Conservation (phyloP, 2,888 invertebrate species). For the Aricia artaxerxes region DNA sequence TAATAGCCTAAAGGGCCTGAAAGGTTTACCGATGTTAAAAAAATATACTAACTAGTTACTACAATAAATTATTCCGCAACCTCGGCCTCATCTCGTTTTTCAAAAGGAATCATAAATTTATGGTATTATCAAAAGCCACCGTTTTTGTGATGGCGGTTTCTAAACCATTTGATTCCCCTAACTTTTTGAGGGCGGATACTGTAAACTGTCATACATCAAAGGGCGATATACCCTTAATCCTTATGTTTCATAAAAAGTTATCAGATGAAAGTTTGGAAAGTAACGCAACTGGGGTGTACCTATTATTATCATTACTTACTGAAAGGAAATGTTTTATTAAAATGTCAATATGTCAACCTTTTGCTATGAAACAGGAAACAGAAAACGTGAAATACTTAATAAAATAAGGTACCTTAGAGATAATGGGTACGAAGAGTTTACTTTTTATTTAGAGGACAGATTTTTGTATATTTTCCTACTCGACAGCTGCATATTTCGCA, state of each 20-base stretch:
- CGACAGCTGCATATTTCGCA: too few species aligned
- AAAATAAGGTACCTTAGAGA: too few species aligned
- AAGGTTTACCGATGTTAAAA: too few species aligned
- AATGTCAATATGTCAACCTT: too few species aligned
- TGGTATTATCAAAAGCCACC: not conserved
- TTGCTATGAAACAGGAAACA: too few species aligned
- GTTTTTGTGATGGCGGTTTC: constrained; percentile 24
- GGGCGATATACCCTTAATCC: not conserved
- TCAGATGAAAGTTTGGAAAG: not conserved
- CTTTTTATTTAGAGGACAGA: too few species aligned
- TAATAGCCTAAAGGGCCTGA: too few species aligned
- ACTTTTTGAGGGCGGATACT: constrained; percentile 14
- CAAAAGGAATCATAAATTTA: constrained; percentile 11
- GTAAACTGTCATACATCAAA: constrained; percentile 19
- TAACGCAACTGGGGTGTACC: not conserved
- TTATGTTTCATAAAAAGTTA: constrained; percentile 10
- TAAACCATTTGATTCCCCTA: constrained; percentile 26
- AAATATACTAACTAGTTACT: too few species aligned
- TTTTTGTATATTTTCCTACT: too few species aligned
- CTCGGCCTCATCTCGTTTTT: not conserved
- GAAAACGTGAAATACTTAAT: too few species aligned
- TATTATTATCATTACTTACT: not conserved
- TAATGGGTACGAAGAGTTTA: too few species aligned
- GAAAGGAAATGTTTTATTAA: not conserved
- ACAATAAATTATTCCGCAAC: not conserved